A percentile compares a stretch with the other conserved stretches of the same genome.
Conservation (phyloP, 2,113 vertebrate species). For the Microtus montanus region DNA sequence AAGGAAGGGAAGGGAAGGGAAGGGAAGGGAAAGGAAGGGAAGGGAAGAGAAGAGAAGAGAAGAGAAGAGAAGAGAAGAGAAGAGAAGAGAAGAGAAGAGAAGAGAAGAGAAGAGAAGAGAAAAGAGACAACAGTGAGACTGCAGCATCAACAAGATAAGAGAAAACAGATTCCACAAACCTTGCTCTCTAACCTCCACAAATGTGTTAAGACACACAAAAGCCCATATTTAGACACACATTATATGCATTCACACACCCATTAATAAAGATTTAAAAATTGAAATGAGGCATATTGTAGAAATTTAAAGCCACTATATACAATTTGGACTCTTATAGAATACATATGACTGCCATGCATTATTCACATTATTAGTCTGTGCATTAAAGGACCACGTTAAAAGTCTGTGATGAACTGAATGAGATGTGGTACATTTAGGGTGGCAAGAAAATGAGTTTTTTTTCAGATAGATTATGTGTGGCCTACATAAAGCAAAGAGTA, state of each 20-base stretch:
- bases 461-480: no score
- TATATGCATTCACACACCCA: not conserved
- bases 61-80: no score
- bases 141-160: not conserved
- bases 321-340: not conserved
- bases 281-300: not conserved
- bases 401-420: not conserved
- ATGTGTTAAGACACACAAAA: not conserved
- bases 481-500: not conserved
- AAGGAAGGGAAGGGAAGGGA: accelerated
- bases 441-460: not conserved
- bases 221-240: not conserved
- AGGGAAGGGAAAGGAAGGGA: no score
- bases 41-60: not conserved
- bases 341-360: not conserved
- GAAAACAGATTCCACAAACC: not conserved
- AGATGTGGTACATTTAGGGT: not conserved
- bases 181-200: no score
- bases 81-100: no score
- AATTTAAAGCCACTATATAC: not conserved
- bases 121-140: no score
- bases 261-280: not conserved
- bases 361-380: not conserved
- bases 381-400: no score
- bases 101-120: no score